phyloP scores from a whole-genome alignment of 2,113 vertebrate species.

The Cebus imitator region DNA sequence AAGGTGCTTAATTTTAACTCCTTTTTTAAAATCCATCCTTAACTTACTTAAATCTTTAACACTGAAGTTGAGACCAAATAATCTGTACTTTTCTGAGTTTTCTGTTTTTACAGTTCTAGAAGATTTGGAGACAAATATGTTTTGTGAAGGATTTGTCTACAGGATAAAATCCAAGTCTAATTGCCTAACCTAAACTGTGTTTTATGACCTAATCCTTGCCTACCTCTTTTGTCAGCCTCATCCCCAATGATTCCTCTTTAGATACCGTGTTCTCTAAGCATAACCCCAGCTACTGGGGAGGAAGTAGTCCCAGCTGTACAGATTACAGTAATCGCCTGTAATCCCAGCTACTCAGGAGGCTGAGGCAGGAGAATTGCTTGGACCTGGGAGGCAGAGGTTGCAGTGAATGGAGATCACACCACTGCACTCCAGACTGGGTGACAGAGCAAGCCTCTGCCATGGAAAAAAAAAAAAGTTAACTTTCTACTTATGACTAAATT shows the following conservation, averaged over 20 bases:
- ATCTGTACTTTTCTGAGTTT: neutral
- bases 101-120: neutral
- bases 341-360: too few relatives aligned
- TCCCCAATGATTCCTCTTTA: neutral
- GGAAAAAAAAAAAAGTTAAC: too few relatives aligned
- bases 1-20: neutral
- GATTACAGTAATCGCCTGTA: too few relatives aligned
- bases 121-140: neutral
- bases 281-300: too few relatives aligned
- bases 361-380: too few relatives aligned
- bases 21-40: neutral
- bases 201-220: neutral
- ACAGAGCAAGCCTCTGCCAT: too few relatives aligned
- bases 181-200: neutral
- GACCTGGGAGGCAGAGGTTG: too few relatives aligned
- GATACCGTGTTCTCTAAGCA: neutral
- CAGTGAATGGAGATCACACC: too few relatives aligned
- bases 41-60: neutral
- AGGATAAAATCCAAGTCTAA: neutral
- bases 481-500: neutral
- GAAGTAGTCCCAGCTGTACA: too few relatives aligned
- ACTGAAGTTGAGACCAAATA: neutral
- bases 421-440: too few relatives aligned
- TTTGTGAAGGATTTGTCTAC: neutral
- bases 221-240: neutral